Evolutionary conservation across 1,140 invertebrate genomes (phyloP).

Genomic region (Heliconius nattereri): DNA sequence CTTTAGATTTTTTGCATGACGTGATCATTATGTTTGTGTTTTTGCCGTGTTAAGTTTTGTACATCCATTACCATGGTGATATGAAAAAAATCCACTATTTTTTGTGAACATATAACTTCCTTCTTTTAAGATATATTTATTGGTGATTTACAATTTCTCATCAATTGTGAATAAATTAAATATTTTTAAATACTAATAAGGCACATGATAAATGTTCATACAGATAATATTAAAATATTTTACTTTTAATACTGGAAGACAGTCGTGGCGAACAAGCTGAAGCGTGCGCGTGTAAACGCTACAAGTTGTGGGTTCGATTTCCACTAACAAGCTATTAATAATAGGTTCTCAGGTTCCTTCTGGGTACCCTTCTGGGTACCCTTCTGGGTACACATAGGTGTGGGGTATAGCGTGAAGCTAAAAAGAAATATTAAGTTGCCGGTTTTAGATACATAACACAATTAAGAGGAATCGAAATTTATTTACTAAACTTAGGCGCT

Average conservation of each 20-base stretch:
- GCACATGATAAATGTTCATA: not conserved
- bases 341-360: too few relatives aligned
- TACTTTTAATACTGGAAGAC: not conserved
- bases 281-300: too few relatives aligned
- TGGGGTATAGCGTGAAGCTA: too few relatives aligned
- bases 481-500: too few relatives aligned
- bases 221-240: not conserved
- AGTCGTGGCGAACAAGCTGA: too few relatives aligned
- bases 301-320: too few relatives aligned
- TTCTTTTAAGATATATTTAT: not conserved
- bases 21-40: not conserved
- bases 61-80: not conserved
- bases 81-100: constrained; percentile 6
- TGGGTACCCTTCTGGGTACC: too few relatives aligned
- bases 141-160: not conserved
- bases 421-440: too few relatives aligned
- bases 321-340: too few relatives aligned
- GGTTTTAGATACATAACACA: too few relatives aligned
- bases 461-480: too few relatives aligned
- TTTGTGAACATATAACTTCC: not conserved
- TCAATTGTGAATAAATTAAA: not conserved
- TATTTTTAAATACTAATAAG: not conserved
- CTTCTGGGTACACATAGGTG: too few relatives aligned
- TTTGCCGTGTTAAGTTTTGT: not conserved
- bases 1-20: not conserved